Percentiles rank a stretch among this genome's conserved stretches.
phyloP scores from a whole-genome alignment of 1,140 invertebrate species.

The Drosophila sp. region DNA sequence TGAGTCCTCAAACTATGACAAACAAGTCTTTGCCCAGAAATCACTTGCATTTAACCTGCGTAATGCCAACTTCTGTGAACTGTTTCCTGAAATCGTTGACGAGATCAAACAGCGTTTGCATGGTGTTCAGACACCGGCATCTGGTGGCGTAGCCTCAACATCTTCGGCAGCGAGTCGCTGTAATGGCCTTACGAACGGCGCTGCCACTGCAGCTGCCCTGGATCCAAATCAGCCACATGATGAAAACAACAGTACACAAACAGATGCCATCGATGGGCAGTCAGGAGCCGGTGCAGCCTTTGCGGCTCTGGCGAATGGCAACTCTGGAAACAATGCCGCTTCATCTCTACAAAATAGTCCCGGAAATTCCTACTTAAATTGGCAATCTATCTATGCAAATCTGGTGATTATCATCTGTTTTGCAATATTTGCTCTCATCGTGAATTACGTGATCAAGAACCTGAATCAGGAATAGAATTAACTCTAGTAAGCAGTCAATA shows the following conservation, averaged over 20 bases:
- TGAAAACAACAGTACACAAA: slow-evolving; percentile 24
- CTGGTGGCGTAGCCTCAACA: slow-evolving; percentile 27
- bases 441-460: slow-evolving; percentile 83
- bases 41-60: slow-evolving; percentile 96
- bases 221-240: slow-evolving; percentile 34
- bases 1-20: slow-evolving; percentile 95
- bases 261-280: slow-evolving; percentile 38
- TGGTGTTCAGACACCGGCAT: slow-evolving; percentile 40
- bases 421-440: slow-evolving; percentile 82
- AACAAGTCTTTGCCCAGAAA: slow-evolving; percentile 92
- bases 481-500: slow-evolving; percentile 51
- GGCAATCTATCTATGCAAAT: slow-evolving; percentile 81
- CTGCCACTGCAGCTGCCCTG: slow-evolving; percentile 14
- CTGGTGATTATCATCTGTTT: slow-evolving; percentile 81
- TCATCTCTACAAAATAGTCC: slow-evolving; percentile 55
- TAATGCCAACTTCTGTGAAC: slow-evolving; percentile 90
- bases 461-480: slow-evolving; percentile 82
- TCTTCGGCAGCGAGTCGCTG: slow-evolving; percentile 27
- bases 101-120: slow-evolving; percentile 72
- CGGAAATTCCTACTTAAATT: slow-evolving; percentile 76
- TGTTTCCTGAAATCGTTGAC: slow-evolving; percentile 77
- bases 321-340: slow-evolving; percentile 31
- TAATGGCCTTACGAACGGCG: slow-evolving; percentile 54
- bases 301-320: slow-evolving; percentile 42
- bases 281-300: slow-evolving; percentile 19